phyloP scores from a whole-genome alignment of 2,888 invertebrate genomes.

The Stegophylla sp. region DNA sequence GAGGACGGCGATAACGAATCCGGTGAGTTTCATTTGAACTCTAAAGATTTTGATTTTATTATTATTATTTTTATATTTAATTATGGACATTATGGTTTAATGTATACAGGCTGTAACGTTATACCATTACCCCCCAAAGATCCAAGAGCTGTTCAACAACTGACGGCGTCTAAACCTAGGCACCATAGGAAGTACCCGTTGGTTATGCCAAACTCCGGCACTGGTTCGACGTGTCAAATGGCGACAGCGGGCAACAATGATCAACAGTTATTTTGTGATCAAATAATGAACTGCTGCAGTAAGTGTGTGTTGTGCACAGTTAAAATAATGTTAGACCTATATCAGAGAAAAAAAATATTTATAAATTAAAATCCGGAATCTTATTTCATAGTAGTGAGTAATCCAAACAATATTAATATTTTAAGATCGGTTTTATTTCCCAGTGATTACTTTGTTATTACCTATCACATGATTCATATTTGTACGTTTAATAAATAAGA shows the following conservation, averaged over 20 bases:
- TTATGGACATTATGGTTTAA: background rate
- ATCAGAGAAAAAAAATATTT: too few species aligned
- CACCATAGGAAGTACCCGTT: conserved; percentile 84
- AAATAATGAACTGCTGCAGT: conserved; percentile 2
- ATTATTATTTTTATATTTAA: background rate
- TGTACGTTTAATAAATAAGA: too few species aligned
- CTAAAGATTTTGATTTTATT: background rate
- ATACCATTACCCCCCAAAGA: conserved; percentile 83
- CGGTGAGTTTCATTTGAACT: background rate
- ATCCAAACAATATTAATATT: too few species aligned
- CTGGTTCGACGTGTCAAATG: background rate
- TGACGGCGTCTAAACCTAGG: conserved; percentile 72
- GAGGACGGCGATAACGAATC: conserved; percentile 39
- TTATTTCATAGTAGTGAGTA: too few species aligned
- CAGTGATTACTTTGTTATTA: too few species aligned
- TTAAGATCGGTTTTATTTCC: too few species aligned
- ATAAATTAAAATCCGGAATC: too few species aligned
- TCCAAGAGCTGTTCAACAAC: conserved; percentile 69
- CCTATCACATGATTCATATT: too few species aligned
- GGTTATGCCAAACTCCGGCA: conserved; percentile 71
- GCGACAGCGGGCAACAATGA: background rate
- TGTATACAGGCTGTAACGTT: conserved; percentile 68
- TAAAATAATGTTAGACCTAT: too few species aligned
- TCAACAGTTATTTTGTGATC: conserved; percentile 27
- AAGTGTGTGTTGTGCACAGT: background rate